Percentiles rank a stretch among this genome's conserved stretches.
These are phyloP conservation scores for Drosophila triauraria DNA, from an alignment of 1,140 invertebrate species.

Conservation along the genomic window DNA sequence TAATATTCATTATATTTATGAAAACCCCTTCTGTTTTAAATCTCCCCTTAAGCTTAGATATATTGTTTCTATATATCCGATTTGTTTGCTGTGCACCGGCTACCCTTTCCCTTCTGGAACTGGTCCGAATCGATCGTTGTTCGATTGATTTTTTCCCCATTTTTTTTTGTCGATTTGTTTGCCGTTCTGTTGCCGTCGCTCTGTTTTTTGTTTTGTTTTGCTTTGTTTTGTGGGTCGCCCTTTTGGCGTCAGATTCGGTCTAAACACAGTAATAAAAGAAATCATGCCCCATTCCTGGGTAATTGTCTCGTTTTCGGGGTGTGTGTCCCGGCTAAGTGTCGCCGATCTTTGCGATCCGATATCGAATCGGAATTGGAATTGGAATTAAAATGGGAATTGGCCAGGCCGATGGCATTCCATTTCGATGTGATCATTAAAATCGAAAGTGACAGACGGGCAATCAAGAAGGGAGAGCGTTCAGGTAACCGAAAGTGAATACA, in stretches of 20 bases:
- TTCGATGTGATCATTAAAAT: constrained; percentile 49
- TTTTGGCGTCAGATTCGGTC: constrained; percentile 44
- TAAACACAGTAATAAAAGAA: constrained; percentile 72
- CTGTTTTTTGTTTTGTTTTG: constrained; percentile 10
- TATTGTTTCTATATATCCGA: background rate
- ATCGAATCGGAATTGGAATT: constrained; percentile 15
- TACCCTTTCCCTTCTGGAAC: constrained; percentile 22
- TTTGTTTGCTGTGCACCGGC: background rate
- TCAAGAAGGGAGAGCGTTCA: constrained; percentile 1
- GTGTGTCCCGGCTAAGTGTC: constrained; percentile 58
- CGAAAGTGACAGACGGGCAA: constrained; percentile 33
- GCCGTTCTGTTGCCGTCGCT: constrained; percentile 2
- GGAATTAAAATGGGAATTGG: constrained; percentile 34
- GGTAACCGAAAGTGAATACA: constrained; percentile 8
- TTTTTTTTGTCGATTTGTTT: constrained; percentile 18
- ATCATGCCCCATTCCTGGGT: constrained; percentile 56
- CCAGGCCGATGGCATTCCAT: constrained; percentile 31
- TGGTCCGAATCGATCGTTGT: constrained; percentile 31
- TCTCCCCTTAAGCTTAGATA: background rate
- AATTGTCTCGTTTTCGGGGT: constrained; percentile 61
- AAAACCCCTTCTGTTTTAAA: background rate
- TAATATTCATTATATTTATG: no score
- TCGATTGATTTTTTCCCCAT: constrained; percentile 55
- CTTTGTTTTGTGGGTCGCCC: constrained; percentile 47
- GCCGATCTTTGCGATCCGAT: constrained; percentile 19